Conservation (phyloP, 1,140 invertebrate species). For the Hydropsyche tenuis region DNA sequence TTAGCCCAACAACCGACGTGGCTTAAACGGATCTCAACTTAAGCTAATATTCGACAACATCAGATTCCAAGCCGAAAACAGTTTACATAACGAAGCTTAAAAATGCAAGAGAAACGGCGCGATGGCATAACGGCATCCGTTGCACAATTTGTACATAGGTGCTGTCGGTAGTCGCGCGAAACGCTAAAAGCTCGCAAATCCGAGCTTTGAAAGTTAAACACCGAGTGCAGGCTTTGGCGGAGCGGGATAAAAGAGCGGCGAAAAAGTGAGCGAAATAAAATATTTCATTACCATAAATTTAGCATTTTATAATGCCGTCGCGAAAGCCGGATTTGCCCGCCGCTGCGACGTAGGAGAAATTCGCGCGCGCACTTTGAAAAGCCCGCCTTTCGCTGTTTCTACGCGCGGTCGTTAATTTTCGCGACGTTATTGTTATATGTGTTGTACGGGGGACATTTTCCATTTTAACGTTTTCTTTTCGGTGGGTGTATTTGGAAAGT, state of each 20-base stretch:
- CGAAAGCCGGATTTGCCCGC: background rate
- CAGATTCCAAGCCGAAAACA: too few species aligned
- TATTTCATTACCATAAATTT: slow-evolving; percentile 26
- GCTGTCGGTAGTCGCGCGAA: background rate
- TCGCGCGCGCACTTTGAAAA: background rate
- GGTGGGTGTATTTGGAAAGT: too few species aligned
- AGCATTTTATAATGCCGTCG: slow-evolving; percentile 17
- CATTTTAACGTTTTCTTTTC: too few species aligned
- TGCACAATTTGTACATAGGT: too few species aligned
- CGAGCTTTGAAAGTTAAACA: slow-evolving; percentile 22
- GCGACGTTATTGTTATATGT: background rate
- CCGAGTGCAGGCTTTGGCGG: background rate
- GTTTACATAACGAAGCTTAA: too few species aligned
- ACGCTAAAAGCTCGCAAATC: slow-evolving; percentile 20
- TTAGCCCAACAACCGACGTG: background rate
- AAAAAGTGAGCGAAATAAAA: slow-evolving; percentile 18
- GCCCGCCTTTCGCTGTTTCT: too few species aligned
- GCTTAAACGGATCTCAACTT: too few species aligned
- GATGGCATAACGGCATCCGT: too few species aligned
- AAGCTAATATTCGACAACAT: too few species aligned
- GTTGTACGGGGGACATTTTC: too few species aligned
- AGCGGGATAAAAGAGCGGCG: background rate
- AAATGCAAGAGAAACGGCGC: too few species aligned
- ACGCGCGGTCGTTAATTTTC: background rate
- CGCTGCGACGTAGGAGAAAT: background rate